Conservation (phyloP, 2,797 vertebrate species). For the Smutsia temminckii region DNA sequence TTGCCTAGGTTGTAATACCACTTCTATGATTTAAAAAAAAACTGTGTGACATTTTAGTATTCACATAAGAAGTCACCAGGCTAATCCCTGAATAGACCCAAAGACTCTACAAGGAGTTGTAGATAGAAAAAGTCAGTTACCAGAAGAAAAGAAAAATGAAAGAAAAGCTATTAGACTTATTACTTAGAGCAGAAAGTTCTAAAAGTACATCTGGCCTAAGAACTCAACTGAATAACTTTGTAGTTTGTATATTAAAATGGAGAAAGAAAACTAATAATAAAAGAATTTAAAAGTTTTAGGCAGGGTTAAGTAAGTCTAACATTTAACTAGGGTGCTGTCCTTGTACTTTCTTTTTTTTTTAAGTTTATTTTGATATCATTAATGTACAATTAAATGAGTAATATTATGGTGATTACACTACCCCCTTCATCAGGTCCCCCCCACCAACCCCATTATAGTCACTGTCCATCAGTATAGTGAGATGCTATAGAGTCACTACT, state of each 20-base stretch:
- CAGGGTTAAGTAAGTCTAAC: background rate
- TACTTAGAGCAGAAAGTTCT: background rate
- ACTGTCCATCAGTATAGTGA: too few species aligned
- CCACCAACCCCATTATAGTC: too few species aligned
- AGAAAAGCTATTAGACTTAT: background rate
- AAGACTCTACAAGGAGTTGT: background rate
- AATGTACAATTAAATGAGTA: too few species aligned
- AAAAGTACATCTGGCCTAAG: background rate
- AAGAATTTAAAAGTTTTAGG: constrained; percentile 29
- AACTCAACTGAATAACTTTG: constrained; percentile 38
- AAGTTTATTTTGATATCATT: too few species aligned
- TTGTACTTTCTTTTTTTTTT: background rate
- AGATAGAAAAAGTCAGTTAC: constrained; percentile 4
- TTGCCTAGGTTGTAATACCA: constrained; percentile 64
- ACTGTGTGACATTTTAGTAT: constrained; percentile 57
- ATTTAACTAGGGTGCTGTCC: background rate
- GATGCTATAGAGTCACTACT: too few species aligned
- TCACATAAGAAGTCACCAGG: constrained; percentile 66
- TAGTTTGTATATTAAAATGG: constrained; percentile 1
- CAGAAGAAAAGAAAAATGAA: background rate
- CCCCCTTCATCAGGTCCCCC: too few species aligned
- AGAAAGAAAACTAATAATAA: constrained; percentile 7
- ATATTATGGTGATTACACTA: too few species aligned
- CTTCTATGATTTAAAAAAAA: constrained; percentile 42
- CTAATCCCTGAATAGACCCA: constrained; percentile 67